phyloP scores from a whole-genome alignment of 2,113 vertebrate species.

The Garra rufa region DNA sequence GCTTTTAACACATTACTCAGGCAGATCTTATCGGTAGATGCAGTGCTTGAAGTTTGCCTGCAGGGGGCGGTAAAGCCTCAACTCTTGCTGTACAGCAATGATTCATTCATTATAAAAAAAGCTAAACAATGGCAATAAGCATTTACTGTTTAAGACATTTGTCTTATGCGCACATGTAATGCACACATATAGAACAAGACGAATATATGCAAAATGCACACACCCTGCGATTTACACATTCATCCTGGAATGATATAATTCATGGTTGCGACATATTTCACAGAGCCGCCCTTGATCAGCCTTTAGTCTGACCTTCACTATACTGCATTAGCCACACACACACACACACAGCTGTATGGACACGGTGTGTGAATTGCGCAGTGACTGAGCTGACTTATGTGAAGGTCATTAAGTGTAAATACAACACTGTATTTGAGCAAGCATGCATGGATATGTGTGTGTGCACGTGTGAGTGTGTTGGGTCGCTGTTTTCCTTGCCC shows the following conservation, averaged over 20 bases:
- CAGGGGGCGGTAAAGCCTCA: conserved; percentile 19
- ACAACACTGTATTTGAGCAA: not conserved
- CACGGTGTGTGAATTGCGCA: not conserved
- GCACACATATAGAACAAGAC: not conserved
- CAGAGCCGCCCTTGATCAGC: not conserved
- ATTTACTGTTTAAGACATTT: not conserved
- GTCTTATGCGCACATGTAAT: not conserved
- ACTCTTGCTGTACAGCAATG: not conserved
- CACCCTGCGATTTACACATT: not conserved
- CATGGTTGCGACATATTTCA: not conserved
- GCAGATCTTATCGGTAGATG: not conserved
- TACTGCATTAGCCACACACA: conserved; percentile 6
- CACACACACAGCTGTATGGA: not conserved
- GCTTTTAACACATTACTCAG: not conserved
- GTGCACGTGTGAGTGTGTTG: not conserved
- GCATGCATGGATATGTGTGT: not conserved
- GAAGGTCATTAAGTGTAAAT: not conserved
- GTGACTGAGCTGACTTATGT: not conserved
- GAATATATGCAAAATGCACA: not conserved
- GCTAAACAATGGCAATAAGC: not conserved
- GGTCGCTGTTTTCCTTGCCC: not conserved
- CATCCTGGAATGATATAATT: not conserved
- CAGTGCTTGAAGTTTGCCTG: not conserved
- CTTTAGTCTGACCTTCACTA: conserved; percentile 15
- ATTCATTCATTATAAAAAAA: not conserved